Conservation (phyloP, 2,888 invertebrate species). For the Arrhopalites spinosus region DNA sequence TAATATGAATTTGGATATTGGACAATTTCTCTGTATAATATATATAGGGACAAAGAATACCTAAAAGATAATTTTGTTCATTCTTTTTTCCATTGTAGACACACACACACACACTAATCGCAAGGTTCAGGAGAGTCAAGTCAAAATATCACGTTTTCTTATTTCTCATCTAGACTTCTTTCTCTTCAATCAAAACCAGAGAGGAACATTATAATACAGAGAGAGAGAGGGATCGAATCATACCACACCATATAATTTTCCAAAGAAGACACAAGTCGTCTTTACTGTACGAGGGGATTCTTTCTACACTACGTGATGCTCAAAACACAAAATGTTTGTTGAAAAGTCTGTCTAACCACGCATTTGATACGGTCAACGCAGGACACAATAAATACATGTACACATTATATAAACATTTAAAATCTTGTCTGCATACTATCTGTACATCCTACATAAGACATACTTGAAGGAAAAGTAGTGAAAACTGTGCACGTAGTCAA, state of each 20-base stretch:
- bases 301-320: slow-evolving; percentile 34
- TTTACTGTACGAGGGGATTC: slow-evolving; percentile 16
- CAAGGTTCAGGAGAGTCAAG: slow-evolving; percentile 35
- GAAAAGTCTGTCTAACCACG: slow-evolving; percentile 9
- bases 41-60: background rate
- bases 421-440: background rate
- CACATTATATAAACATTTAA: background rate
- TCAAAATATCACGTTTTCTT: slow-evolving; percentile 43
- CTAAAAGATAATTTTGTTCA: slow-evolving; percentile 25
- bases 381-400: no score
- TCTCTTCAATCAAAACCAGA: slow-evolving; percentile 18
- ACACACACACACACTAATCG: slow-evolving; percentile 13
- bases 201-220: slow-evolving; percentile 7
- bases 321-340: background rate
- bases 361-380: slow-evolving; percentile 3
- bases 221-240: slow-evolving; percentile 28
- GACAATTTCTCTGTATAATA: slow-evolving; percentile 1
- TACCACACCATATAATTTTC: slow-evolving; percentile 43
- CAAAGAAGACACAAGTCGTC: slow-evolving; percentile 26
- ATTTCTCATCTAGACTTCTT: slow-evolving; percentile 23
- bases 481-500: slow-evolving; percentile 7
- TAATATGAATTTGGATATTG: slow-evolving; percentile 7
- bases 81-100: slow-evolving; percentile 4
- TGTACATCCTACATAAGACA: background rate
- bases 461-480: slow-evolving; percentile 7